Conservation (phyloP, 2,797 vertebrate species). For the Poeciliopsis presidionis region DNA sequence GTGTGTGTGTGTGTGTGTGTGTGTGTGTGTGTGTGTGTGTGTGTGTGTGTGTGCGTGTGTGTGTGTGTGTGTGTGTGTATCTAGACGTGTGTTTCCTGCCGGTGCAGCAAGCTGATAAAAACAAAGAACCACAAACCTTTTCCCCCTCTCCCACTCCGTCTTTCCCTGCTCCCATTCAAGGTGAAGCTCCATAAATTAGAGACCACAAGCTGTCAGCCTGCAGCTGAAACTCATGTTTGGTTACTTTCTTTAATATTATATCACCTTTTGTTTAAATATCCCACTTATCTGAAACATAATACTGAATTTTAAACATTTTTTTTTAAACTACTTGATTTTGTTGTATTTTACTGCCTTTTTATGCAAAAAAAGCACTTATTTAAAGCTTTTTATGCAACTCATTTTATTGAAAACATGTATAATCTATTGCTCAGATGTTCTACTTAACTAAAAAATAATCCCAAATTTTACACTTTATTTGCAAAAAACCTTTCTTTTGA, state of each 20-base stretch:
- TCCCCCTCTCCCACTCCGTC: conserved; percentile 32
- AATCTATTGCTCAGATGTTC: too few species aligned
- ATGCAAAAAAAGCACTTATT: too few species aligned
- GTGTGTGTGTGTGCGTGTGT: not conserved
- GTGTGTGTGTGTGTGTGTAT: conserved; percentile 17
- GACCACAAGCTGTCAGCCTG: conserved; percentile 63
- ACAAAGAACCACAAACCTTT: conserved; percentile 64
- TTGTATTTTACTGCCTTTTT: too few species aligned
- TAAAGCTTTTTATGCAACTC: too few species aligned
- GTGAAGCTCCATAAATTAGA: conserved; percentile 72
- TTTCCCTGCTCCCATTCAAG: conserved; percentile 55
- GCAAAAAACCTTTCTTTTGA: too few species aligned
- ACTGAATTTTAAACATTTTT: not conserved
- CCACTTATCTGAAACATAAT: not conserved
- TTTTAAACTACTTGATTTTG: too few species aligned
- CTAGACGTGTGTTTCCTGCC: conserved; percentile 72
- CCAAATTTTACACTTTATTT: too few species aligned
- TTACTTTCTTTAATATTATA: conserved; percentile 1
- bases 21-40: conserved; percentile 3
- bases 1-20: conserved; percentile 22
- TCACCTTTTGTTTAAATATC: not conserved
- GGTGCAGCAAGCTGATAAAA: conserved; percentile 74
- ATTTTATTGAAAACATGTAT: too few species aligned
- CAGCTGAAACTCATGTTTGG: conserved; percentile 23
- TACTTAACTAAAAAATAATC: too few species aligned